Percentiles rank a stretch among this genome's conserved stretches.
phyloP scores from a whole-genome alignment of 2,113 vertebrate species.

The Rhabdomys dilectus region DNA sequence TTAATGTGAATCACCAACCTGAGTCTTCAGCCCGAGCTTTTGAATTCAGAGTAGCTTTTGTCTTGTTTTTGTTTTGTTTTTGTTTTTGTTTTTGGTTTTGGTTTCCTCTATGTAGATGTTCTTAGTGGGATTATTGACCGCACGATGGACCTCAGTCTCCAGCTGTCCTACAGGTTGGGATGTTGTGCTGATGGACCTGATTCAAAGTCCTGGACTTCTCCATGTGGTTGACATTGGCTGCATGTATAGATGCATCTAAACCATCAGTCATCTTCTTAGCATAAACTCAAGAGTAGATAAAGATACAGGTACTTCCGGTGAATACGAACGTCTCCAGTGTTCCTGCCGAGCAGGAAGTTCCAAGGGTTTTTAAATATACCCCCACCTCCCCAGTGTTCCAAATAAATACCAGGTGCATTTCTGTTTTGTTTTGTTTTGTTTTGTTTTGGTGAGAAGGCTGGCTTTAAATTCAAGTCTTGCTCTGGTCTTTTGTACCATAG shows the following conservation, averaged over 20 bases:
- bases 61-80: not conserved
- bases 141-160: not conserved
- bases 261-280: not conserved
- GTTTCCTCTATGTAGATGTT: not conserved
- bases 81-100: too few relatives aligned
- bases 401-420: not conserved
- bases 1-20: not conserved
- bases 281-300: not conserved
- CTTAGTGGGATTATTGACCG: not conserved
- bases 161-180: not conserved
- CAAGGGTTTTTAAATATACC: not conserved
- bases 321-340: not conserved
- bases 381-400: not conserved
- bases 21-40: not conserved
- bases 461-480: not conserved
- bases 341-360: not conserved
- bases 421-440: not conserved
- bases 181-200: not conserved
- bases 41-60: not conserved
- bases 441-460: not conserved
- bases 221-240: not conserved
- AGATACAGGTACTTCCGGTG: rapidly evolving
- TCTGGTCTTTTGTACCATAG: not conserved
- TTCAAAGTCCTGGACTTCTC: not conserved
- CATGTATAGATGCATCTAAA: not conserved